These are phyloP conservation scores for Philaenus spumarius DNA, from an alignment of 1,140 invertebrate genomes.

Conservation along the genomic window DNA sequence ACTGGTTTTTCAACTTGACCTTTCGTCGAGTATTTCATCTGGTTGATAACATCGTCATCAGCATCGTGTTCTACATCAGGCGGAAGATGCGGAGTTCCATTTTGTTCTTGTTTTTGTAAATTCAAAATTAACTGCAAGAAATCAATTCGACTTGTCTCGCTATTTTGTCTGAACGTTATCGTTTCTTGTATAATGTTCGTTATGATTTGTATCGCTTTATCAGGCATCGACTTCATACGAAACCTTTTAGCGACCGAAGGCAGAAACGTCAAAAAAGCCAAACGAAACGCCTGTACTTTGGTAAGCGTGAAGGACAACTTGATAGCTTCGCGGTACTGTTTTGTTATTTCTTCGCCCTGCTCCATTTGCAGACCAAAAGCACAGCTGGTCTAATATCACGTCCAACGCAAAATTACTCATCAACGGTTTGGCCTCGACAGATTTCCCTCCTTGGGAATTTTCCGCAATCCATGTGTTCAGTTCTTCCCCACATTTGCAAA, in stretches of 20 bases:
- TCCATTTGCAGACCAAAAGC: not conserved
- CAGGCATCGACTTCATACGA: not conserved
- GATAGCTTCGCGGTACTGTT: no score
- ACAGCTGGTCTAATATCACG: not conserved
- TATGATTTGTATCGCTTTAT: constrained; percentile 31
- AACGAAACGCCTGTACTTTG: constrained; percentile 2
- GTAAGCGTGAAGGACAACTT: constrained; percentile 15
- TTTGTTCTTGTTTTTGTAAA: constrained; percentile 20
- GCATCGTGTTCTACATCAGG: not conserved
- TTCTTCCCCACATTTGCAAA: constrained; percentile 38
- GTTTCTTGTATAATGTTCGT: constrained; percentile 31
- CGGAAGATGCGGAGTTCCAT: not conserved
- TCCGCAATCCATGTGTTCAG: constrained; percentile 35
- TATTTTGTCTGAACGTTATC: constrained; percentile 39
- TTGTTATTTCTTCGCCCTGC: no score
- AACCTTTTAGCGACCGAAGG: constrained; percentile 1
- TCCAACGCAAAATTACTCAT: not conserved
- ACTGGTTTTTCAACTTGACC: not conserved
- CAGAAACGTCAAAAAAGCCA: not conserved
- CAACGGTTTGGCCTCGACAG: not conserved
- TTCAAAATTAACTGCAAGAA: constrained; percentile 34
- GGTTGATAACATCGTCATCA: not conserved
- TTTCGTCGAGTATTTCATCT: not conserved
- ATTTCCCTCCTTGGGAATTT: constrained; percentile 31
- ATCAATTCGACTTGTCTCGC: constrained; percentile 41